phyloP scores from a whole-genome alignment of 2,888 invertebrate genomes.

The Ichneumoninae sp. region DNA sequence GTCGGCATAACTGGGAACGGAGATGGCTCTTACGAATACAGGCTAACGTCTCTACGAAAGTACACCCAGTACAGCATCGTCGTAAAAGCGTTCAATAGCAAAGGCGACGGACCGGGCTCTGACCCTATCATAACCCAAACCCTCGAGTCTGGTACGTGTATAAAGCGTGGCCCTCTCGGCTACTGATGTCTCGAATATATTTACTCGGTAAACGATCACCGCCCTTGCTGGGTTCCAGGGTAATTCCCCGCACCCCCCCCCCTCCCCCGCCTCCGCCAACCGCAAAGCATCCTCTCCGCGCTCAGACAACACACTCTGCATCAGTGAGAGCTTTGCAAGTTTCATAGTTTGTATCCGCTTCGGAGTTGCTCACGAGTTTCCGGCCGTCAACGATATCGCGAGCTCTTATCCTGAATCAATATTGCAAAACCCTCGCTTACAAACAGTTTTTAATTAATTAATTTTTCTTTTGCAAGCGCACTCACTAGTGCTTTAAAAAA shows the following conservation, averaged over 20 bases:
- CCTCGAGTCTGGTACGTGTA: constrained; percentile 91
- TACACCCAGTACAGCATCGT: constrained; percentile 93
- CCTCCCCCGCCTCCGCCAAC: not conserved
- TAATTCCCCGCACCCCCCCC: not conserved
- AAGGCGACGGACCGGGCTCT: constrained; percentile 94
- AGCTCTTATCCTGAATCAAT: constrained; percentile 46
- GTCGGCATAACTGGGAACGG: constrained; percentile 84
- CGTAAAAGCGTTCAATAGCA: constrained; percentile 94
- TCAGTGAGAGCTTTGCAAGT: constrained; percentile 37
- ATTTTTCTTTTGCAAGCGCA: too few species aligned
- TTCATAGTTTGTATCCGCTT: constrained; percentile 14
- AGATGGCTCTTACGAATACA: constrained; percentile 85
- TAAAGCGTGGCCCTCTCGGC: not conserved
- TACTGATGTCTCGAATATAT: constrained; percentile 56
- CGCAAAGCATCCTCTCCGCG: constrained; percentile 10
- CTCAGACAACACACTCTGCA: constrained; percentile 32
- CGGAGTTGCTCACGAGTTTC: constrained; percentile 5
- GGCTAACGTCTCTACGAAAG: constrained; percentile 90
- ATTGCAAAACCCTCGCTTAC: constrained; percentile 18
- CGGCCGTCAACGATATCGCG: constrained; percentile 24
- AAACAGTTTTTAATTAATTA: too few species aligned
- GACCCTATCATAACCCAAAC: constrained; percentile 92
- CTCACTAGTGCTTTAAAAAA: too few species aligned
- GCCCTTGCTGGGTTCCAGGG: constrained; percentile 25
- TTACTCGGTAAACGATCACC: constrained; percentile 60